phyloP scores from a whole-genome alignment of 2,113 vertebrate genomes.

The Tursiops truncatus region DNA sequence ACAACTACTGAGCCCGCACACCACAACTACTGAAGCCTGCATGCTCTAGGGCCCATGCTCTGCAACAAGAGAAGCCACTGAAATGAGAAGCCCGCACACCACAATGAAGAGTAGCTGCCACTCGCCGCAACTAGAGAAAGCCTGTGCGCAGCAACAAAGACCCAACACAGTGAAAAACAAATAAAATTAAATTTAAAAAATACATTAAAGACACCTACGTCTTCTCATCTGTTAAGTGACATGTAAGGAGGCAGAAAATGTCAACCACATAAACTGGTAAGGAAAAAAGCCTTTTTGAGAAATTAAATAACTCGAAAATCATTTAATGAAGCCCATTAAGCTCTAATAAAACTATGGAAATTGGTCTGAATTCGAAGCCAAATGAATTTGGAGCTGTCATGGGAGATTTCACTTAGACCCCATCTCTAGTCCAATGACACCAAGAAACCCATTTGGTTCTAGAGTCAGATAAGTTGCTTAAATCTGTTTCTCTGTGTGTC shows the following conservation, averaged over 20 bases:
- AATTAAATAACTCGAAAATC: constrained; percentile 11
- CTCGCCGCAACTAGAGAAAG: too few relatives aligned
- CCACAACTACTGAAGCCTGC: too few relatives aligned
- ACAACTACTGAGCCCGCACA: too few relatives aligned
- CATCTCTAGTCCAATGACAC: neutral
- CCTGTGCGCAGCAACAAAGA: too few relatives aligned
- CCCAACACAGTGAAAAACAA: too few relatives aligned
- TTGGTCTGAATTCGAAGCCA: constrained; percentile 29
- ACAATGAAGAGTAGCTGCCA: too few relatives aligned
- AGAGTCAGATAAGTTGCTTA: neutral
- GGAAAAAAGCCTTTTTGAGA: constrained; percentile 12
- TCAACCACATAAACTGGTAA: neutral
- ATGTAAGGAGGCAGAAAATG: neutral
- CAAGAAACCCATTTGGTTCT: neutral
- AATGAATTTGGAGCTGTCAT: neutral
- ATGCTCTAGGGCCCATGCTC: too few relatives aligned
- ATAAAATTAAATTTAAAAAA: too few relatives aligned
- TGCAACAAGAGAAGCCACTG: too few relatives aligned
- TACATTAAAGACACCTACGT: neutral
- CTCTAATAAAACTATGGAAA: neutral
- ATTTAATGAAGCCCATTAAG: neutral
- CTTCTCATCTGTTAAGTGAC: neutral
- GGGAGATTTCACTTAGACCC: neutral
- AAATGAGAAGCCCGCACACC: too few relatives aligned
- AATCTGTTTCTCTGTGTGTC: neutral